Percentiles rank a stretch among this genome's conserved stretches.
These are phyloP conservation scores for Actenoides hombroni DNA, from an alignment of 2,113 vertebrate species.

Conservation along the genomic window DNA sequence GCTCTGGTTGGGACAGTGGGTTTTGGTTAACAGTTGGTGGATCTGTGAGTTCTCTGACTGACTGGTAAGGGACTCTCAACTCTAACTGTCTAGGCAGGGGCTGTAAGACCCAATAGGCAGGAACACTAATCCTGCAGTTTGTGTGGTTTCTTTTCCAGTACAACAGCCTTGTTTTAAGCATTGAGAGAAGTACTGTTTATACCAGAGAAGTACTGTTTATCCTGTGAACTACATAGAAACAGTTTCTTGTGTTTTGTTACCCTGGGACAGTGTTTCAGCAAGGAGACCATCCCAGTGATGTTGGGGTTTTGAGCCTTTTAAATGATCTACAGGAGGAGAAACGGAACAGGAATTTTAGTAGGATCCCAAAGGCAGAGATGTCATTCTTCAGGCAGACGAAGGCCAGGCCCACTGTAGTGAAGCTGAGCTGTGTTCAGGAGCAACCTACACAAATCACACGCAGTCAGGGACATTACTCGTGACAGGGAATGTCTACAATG, in stretches of 20 bases:
- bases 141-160: background rate
- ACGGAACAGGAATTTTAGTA: fast-evolving
- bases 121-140: background rate
- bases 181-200: background rate
- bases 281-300: background rate
- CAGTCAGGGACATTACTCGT: background rate
- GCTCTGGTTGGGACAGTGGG: background rate
- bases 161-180: background rate
- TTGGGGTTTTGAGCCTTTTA: background rate
- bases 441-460: conserved; percentile 35
- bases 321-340: background rate
- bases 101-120: background rate
- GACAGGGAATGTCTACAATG: conserved; percentile 5
- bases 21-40: background rate
- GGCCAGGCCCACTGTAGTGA: background rate
- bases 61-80: background rate
- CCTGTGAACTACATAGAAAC: background rate
- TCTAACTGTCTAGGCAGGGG: background rate
- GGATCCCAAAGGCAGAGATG: background rate
- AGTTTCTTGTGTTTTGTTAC: background rate
- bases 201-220: background rate
- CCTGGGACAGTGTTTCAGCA: background rate
- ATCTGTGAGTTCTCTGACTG: background rate
- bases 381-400: background rate
- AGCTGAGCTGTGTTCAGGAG: background rate